A percentile compares a stretch with the other conserved stretches of the same genome.
Evolutionary conservation across 2,888 invertebrate species (phyloP).

Genomic region (Eupithecia insigniata): DNA sequence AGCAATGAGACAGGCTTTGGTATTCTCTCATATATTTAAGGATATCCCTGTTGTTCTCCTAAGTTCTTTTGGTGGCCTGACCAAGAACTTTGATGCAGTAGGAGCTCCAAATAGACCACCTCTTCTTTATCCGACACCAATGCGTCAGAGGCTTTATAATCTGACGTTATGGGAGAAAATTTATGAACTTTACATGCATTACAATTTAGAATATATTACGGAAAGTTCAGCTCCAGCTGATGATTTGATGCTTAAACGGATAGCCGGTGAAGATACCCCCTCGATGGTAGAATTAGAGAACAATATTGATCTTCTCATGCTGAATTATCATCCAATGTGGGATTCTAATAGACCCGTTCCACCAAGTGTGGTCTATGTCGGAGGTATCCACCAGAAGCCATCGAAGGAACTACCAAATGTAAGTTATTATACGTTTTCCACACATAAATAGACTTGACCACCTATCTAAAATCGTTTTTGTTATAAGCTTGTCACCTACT

Average conservation of each 20-base stretch:
- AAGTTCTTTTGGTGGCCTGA: constrained; percentile 39
- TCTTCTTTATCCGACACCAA: constrained; percentile 24
- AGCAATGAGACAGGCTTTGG: constrained; percentile 35
- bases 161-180: constrained; percentile 37
- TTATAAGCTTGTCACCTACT: no score
- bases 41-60: constrained; percentile 41
- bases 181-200: constrained; percentile 26
- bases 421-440: constrained; percentile 12
- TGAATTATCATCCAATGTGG: constrained; percentile 67
- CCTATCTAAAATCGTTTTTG: no score
- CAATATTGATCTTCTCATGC: constrained; percentile 62
- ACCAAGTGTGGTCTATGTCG: constrained; percentile 65
- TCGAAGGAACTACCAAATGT: constrained; percentile 66
- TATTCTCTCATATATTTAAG: constrained; percentile 43
- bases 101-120: constrained; percentile 28
- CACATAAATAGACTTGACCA: no score
- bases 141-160: constrained; percentile 25
- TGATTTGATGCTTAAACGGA: constrained; percentile 40
- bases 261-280: constrained; percentile 48
- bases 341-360: constrained; percentile 63
- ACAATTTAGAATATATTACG: constrained; percentile 15
- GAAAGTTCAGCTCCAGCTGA: constrained; percentile 19
- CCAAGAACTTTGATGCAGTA: constrained; percentile 18
- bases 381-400: constrained; percentile 64
- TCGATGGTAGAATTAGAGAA: constrained; percentile 44